A percentile compares a stretch with the other conserved stretches of the same genome.
Conservation (phyloP, 2,113 vertebrate species). For the Colinus virginianus region DNA sequence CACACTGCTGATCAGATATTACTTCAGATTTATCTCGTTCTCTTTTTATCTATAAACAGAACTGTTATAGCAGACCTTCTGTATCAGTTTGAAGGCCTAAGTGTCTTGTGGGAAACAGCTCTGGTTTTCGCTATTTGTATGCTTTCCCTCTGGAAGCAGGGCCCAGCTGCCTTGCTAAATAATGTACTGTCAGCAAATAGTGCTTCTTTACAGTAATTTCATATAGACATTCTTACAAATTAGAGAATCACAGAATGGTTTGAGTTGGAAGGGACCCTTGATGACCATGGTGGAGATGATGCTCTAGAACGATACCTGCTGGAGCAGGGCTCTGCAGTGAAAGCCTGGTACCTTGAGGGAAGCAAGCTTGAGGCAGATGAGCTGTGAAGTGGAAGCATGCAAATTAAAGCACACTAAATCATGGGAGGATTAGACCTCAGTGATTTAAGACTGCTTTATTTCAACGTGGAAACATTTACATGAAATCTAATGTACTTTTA, state of each 20-base stretch:
- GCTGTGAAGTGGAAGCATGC: constrained; percentile 1
- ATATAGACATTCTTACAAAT: background rate
- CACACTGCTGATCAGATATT: background rate
- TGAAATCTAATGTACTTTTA: background rate
- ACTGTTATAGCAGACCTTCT: background rate
- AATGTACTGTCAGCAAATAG: accelerated
- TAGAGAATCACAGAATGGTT: background rate
- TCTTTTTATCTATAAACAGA: background rate
- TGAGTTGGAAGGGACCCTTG: background rate
- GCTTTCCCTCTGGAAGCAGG: background rate
- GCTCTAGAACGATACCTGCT: background rate
- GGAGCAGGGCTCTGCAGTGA: background rate
- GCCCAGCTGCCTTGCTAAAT: background rate
- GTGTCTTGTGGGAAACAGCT: background rate
- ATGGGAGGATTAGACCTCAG: background rate
- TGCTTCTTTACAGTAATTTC: background rate
- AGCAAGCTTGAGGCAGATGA: background rate
- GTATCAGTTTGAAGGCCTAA: background rate
- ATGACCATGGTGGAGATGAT: background rate
- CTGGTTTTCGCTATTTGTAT: background rate
- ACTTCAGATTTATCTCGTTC: background rate
- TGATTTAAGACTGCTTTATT: background rate
- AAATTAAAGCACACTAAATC: background rate
- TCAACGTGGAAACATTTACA: background rate
- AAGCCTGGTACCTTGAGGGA: accelerated